Conservation (phyloP, 2,888 invertebrate species). For the Drosophila melanosoma region DNA sequence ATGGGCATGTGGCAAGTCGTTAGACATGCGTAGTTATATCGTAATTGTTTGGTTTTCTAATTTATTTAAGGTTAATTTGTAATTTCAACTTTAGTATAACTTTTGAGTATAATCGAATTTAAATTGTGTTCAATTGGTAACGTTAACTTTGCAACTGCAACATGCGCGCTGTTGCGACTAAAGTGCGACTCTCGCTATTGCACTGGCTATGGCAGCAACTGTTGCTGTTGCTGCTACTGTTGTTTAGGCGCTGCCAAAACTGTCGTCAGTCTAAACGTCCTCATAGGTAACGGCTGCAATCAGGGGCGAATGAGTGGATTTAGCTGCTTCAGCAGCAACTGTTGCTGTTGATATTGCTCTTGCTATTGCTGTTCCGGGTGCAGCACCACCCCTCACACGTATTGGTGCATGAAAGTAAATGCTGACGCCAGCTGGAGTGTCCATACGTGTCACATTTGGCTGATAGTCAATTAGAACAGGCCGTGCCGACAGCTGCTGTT, state of each 20-base stretch:
- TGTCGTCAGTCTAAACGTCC: constrained; percentile 14
- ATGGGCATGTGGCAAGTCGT: neutral
- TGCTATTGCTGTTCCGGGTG: neutral
- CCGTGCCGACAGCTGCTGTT: constrained; percentile 3
- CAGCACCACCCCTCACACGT: constrained; percentile 23
- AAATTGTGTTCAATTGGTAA: neutral
- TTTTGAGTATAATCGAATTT: constrained; percentile 1
- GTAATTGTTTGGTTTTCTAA: neutral
- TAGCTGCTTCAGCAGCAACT: neutral
- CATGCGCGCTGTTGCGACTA: neutral
- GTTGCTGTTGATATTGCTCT: no score
- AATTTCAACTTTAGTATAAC: neutral
- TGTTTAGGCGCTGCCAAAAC: constrained; percentile 2
- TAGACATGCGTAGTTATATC: neutral
- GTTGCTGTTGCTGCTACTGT: neutral
- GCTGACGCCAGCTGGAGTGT: constrained; percentile 35
- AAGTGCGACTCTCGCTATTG: constrained; percentile 21
- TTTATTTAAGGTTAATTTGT: neutral
- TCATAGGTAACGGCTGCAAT: constrained; percentile 43
- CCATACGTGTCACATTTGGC: constrained; percentile 39
- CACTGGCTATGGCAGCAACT: neutral
- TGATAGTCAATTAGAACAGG: constrained; percentile 42
- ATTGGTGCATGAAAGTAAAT: constrained; percentile 60
- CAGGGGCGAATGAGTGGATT: neutral
- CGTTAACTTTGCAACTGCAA: constrained; percentile 5